Conservation (phyloP, 2,888 invertebrate genomes). For the Rhaphigaster nebulosa region DNA sequence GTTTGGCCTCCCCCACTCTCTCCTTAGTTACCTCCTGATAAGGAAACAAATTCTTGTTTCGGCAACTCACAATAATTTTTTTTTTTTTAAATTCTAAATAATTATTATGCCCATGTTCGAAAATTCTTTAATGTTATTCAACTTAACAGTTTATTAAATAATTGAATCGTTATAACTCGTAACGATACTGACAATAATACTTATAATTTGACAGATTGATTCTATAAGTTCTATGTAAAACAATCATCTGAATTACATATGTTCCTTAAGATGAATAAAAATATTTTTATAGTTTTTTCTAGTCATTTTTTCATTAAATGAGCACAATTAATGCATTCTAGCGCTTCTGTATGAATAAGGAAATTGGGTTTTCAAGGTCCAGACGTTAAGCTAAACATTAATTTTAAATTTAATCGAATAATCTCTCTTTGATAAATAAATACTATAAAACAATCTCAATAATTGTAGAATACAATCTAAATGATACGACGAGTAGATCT, state of each 20-base stretch:
- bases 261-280: not conserved
- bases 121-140: not conserved
- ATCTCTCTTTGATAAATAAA: no score
- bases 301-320: not conserved
- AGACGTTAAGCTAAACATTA: not conserved
- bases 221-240: not conserved
- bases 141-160: not conserved
- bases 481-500: no score
- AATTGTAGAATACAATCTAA: no score
- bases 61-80: not conserved
- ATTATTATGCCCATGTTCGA: not conserved
- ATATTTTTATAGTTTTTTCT: not conserved
- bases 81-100: not conserved
- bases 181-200: not conserved
- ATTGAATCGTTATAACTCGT: not conserved
- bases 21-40: constrained; percentile 2
- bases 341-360: not conserved
- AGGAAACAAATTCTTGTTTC: not conserved
- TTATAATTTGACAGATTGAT: not conserved
- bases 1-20: constrained; percentile 21
- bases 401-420: not conserved
- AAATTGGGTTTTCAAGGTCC: not conserved
- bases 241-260: not conserved
- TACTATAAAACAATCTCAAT: no score
- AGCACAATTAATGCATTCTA: not conserved